Evolutionary conservation across 2,888 invertebrate genomes (phyloP).

Genomic region (Catocala nupta): DNA sequence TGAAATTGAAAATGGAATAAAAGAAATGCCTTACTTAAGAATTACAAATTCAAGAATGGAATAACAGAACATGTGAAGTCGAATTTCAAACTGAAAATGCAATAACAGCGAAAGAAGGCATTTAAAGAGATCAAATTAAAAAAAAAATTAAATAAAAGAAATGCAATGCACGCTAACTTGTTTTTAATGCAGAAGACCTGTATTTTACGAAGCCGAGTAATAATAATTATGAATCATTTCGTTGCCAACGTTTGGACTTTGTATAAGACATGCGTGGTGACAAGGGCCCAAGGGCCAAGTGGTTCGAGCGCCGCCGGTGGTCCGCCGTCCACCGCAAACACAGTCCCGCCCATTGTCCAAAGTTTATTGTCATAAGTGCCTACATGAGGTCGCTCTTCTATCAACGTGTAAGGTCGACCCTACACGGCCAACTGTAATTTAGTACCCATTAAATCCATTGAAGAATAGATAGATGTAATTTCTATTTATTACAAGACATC

Average conservation of each 20-base stretch:
- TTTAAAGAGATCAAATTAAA: no score
- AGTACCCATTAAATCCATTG: conserved; percentile 33
- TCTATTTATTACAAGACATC: conserved; percentile 10
- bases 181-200: no score
- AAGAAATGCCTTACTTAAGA: background rate
- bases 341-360: conserved; percentile 71
- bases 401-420: conserved; percentile 35
- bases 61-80: no score
- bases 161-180: no score
- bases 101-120: conserved; percentile 3
- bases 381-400: conserved; percentile 54
- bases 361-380: conserved; percentile 73
- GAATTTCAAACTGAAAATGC: background rate
- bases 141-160: no score
- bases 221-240: conserved; percentile 2
- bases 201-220: no score
- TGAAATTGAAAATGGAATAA: background rate
- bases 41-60: no score
- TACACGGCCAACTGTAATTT: conserved; percentile 34
- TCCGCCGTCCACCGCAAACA: conserved; percentile 79
- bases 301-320: conserved; percentile 68
- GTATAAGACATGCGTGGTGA: conserved; percentile 42
- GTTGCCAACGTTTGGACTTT: conserved; percentile 12
- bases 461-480: conserved; percentile 38
- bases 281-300: conserved; percentile 43